Conservation (phyloP, 2,797 vertebrate species). For the Enteromius treurensis region DNA sequence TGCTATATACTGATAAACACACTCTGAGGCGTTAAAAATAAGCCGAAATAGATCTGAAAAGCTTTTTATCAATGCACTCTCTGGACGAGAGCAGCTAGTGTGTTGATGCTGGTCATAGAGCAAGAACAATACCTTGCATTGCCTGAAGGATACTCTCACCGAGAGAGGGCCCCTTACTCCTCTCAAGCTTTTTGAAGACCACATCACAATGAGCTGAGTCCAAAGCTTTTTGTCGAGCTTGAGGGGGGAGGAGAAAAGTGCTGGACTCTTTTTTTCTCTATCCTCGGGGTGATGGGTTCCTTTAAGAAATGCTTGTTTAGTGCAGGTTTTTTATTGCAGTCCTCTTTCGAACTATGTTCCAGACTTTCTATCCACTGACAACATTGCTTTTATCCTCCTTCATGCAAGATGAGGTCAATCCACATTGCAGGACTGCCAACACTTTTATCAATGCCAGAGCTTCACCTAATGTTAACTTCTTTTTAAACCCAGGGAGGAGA, state of each 20-base stretch:
- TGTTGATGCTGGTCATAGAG: conserved; percentile 47
- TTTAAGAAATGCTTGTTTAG: conserved; percentile 50
- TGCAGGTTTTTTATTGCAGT: conserved; percentile 30
- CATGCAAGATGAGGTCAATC: conserved; percentile 3
- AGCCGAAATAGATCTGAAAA: conserved; percentile 16
- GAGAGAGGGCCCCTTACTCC: conserved; percentile 28
- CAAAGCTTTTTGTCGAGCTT: conserved; percentile 34
- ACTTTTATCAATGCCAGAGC: conserved; percentile 4
- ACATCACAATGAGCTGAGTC: conserved; percentile 49
- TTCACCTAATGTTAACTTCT: conserved; percentile 7
- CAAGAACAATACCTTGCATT: conserved; percentile 44
- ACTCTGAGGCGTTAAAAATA: conserved; percentile 12
- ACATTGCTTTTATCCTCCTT: neutral
- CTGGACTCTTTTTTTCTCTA: conserved; percentile 36
- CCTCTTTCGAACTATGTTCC: conserved; percentile 35
- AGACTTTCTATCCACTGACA: conserved; percentile 29
- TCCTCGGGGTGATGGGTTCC: conserved; percentile 53
- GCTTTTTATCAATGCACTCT: conserved; percentile 18
- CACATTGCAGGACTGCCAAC: neutral
- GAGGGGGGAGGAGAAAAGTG: conserved; percentile 25
- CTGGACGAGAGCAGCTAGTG: conserved; percentile 9
- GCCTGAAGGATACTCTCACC: conserved; percentile 40
- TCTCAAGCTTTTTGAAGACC: conserved; percentile 27
- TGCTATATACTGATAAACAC: conserved; percentile 9
- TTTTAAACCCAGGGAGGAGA: neutral